Evolutionary conservation across 1,140 invertebrate genomes (phyloP).

Genomic region (Musca vetustissima): DNA sequence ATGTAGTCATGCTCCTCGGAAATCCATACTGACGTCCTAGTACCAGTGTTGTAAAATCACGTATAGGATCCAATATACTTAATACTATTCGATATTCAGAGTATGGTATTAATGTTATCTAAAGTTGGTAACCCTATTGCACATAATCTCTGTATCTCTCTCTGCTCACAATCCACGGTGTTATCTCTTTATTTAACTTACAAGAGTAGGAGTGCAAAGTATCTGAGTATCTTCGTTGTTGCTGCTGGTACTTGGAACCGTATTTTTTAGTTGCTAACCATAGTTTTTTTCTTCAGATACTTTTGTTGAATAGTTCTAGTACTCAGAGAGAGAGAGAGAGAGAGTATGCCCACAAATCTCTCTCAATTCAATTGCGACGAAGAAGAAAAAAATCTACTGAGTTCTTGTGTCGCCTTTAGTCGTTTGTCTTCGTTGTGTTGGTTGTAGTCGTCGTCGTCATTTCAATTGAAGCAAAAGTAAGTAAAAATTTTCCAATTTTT

Average conservation of each 20-base stretch:
- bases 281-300: constrained; percentile 19
- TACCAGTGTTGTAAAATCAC: no score
- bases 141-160: no score
- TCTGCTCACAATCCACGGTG: no score
- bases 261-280: constrained; percentile 19
- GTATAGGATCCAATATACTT: no score
- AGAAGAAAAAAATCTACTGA: constrained; percentile 14
- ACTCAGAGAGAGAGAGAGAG: not conserved
- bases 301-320: not conserved
- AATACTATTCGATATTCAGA: no score
- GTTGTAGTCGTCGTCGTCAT: constrained; percentile 35
- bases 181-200: no score
- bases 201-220: not conserved
- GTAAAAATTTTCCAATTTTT: constrained; percentile 30
- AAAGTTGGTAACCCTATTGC: no score
- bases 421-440: constrained; percentile 29
- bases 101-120: no score
- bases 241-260: no score
- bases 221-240: not conserved
- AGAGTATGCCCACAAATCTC: not conserved
- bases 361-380: not conserved
- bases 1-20: no score
- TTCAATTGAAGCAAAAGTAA: constrained; percentile 35
- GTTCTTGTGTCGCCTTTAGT: constrained; percentile 30
- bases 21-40: no score